Evolutionary conservation across 2,113 vertebrate genomes (phyloP), one percentile per base, ranked within the genome.

Genomic region (Dryoscopus gambensis): DNA sequence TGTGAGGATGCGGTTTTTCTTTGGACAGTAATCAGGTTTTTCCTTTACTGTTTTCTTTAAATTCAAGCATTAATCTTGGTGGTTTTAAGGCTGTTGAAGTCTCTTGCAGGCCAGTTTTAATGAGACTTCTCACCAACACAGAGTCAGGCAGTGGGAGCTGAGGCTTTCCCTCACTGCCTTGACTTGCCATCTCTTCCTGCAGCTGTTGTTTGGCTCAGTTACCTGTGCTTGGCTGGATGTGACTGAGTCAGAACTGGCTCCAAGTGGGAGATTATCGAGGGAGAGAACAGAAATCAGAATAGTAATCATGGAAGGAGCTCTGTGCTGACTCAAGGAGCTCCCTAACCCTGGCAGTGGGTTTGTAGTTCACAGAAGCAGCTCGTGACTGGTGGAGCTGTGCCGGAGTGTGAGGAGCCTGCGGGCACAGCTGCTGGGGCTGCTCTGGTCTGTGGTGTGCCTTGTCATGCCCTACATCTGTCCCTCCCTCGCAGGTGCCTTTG

Each of bases 401-500:
- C 64, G 68, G 39, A 18, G 35, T 0, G 0, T 37, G 40, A 47
- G 15, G 37, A 73, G 44, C 68, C 91, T 35, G 16, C 1, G 2
- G 77, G 64, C 70, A n/a, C 6, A 17, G 80, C 90, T 81, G 87
- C 63, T 47, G 47, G 30, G 62, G 21, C 69, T 55, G 33, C 22
- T 46, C 11, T 42, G 68, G 27, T 52, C 22, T 3, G 6, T 23
- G 57, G 10, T 84, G 64, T 47, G 75, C 40, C 40, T 67, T 65
- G 19, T 81, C 88, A 84, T 67, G 35, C 63, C 40, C 37, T 86
- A 10, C 30, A 10, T 90, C 76, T 92, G 35, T 92, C 49, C 79
- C 49, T 87, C 93, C 10, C 87, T 56, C 19, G 0, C 97, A 99
- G 99, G 99, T 99, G 96, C 99, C 99, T 97, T 99, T 99, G 96